A percentile compares a stretch with the other conserved stretches of the same genome.
Evolutionary conservation across 1,140 invertebrate genomes (phyloP).

Genomic region (Euschistus heros): DNA sequence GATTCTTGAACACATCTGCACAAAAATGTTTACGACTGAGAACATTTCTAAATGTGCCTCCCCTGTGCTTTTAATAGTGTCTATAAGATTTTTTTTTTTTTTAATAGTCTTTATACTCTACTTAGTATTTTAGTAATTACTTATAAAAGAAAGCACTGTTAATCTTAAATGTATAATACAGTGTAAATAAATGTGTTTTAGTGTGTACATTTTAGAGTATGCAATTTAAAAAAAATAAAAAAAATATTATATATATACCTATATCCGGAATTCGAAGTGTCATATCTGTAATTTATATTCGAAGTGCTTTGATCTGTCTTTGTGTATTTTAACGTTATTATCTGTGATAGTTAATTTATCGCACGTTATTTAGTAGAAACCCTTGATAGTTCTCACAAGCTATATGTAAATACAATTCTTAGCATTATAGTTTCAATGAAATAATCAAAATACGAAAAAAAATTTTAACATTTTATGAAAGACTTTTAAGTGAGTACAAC

Average conservation of each 20-base stretch:
- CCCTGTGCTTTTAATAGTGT: neutral
- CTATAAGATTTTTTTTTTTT: too few species aligned
- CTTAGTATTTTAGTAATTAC: neutral
- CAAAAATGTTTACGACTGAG: neutral
- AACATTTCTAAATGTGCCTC: neutral
- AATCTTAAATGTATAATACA: slow-evolving; percentile 4
- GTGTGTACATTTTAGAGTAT: slow-evolving; percentile 17
- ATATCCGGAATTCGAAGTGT: slow-evolving; percentile 18
- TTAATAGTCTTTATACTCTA: too few species aligned
- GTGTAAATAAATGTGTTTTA: slow-evolving; percentile 15
- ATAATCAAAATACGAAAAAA: neutral
- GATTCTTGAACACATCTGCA: neutral
- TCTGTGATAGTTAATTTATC: slow-evolving; percentile 25
- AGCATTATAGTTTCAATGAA: neutral
- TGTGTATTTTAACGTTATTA: slow-evolving; percentile 24
- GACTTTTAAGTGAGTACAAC: neutral
- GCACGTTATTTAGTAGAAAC: slow-evolving; percentile 7
- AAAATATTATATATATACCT: too few species aligned
- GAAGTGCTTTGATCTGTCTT: slow-evolving; percentile 34
- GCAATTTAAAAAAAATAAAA: slow-evolving; percentile 13
- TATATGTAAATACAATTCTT: neutral
- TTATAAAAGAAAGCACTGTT: slow-evolving; percentile 1
- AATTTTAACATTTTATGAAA: slow-evolving; percentile 5
- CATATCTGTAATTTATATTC: slow-evolving; percentile 19
- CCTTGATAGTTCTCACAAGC: neutral